phyloP scores from a whole-genome alignment of 2,888 invertebrate genomes.

The Nysson spinosus region DNA sequence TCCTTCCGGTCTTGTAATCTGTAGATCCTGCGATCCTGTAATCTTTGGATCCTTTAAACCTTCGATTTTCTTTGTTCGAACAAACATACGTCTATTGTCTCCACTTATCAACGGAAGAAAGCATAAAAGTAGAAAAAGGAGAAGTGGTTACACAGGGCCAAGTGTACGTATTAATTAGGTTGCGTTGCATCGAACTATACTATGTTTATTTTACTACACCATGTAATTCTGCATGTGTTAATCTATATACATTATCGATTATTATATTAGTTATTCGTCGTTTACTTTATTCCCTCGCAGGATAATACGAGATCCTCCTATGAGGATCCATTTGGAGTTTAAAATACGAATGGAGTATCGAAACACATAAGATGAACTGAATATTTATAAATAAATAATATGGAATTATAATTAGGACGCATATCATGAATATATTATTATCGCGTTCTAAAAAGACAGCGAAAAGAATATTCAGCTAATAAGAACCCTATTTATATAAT shows the following conservation, averaged over 20 bases:
- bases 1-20: too few relatives aligned
- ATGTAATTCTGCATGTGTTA: conserved; percentile 27
- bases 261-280: conserved; percentile 2
- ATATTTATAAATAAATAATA: too few relatives aligned
- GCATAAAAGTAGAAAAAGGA: background rate
- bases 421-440: too few relatives aligned
- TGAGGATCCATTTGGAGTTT: too few relatives aligned
- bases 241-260: conserved; percentile 20
- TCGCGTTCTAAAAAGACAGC: too few relatives aligned
- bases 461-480: too few relatives aligned
- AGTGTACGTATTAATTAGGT: too few relatives aligned
- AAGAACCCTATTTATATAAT: too few relatives aligned
- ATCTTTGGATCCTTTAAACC: too few relatives aligned
- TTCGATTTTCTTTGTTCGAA: too few relatives aligned
- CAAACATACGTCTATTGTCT: too few relatives aligned
- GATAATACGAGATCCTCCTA: background rate
- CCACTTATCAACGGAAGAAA: background rate
- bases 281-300: background rate
- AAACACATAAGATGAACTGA: background rate
- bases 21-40: conserved; percentile 5
- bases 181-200: conserved; percentile 24
- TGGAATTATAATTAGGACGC: too few relatives aligned
- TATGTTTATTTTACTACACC: conserved; percentile 25
- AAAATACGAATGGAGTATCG: background rate
- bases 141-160: background rate